phyloP scores from a whole-genome alignment of 2,888 invertebrate genomes.

The Leptogaster cylindrica region DNA sequence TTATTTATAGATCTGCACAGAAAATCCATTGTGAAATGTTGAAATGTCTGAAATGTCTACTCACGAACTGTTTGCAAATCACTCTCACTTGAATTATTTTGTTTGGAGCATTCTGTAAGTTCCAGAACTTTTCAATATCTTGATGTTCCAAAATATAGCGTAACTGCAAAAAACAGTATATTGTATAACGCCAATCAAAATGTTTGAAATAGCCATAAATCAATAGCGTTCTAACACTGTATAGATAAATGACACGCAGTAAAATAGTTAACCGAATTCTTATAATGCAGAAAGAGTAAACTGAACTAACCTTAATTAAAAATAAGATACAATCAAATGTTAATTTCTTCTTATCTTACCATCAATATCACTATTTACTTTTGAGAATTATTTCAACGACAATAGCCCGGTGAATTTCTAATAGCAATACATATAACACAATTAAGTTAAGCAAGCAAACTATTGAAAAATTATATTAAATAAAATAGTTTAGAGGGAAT shows the following conservation, averaged over 20 bases:
- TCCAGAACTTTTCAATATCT: no score
- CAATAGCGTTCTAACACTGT: slow-evolving; percentile 21
- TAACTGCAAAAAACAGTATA: no score
- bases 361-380: not conserved
- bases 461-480: slow-evolving; percentile 11
- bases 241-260: slow-evolving; percentile 47
- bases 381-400: slow-evolving; percentile 10
- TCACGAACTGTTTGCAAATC: no score
- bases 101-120: no score
- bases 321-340: not conserved
- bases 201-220: slow-evolving; percentile 1
- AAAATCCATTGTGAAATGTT: no score
- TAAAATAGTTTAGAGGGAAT: no score
- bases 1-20: no score
- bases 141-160: no score
- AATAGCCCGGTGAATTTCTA: not conserved
- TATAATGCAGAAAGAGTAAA: not conserved
- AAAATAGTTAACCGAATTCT: slow-evolving; percentile 22
- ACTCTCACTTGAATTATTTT: no score
- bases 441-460: no score
- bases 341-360: not conserved
- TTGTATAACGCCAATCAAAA: not conserved
- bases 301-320: not conserved
- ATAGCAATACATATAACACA: not conserved
- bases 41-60: no score